phyloP scores from a whole-genome alignment of 2,888 invertebrate species.

The Standfussiana lucernea region DNA sequence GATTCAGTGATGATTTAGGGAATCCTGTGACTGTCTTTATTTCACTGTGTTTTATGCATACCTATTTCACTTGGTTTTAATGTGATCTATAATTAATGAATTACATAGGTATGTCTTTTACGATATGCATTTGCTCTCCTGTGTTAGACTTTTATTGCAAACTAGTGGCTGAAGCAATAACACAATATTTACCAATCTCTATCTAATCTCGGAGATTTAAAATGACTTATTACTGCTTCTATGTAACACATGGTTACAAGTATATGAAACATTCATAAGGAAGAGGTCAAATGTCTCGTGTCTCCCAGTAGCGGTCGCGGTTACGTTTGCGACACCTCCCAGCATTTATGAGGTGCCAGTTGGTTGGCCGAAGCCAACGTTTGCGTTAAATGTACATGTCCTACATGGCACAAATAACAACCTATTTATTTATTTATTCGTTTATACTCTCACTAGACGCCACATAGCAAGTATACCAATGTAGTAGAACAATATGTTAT shows the following conservation, averaged over 20 bases:
- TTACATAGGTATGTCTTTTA: not conserved
- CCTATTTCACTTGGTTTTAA: not conserved
- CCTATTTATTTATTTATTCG: not conserved
- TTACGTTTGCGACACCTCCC: conserved; percentile 25
- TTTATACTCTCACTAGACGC: not conserved
- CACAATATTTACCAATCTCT: conserved; percentile 6
- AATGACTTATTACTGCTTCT: conserved; percentile 9
- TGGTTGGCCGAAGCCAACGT: conserved; percentile 4
- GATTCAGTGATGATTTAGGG: conserved; percentile 8
- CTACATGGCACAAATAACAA: not conserved
- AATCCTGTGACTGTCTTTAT: not conserved
- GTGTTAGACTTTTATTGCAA: not conserved
- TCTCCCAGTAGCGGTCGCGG: conserved; percentile 27
- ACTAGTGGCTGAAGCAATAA: not conserved
- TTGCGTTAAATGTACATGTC: not conserved
- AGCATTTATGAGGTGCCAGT: not conserved
- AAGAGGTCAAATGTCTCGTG: conserved; percentile 54
- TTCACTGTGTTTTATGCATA: not conserved
- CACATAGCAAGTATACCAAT: not conserved
- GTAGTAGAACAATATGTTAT: not conserved
- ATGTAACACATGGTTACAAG: conserved; percentile 27
- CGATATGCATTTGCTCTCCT: not conserved
- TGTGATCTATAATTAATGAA: not conserved
- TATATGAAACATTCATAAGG: conserved; percentile 35
- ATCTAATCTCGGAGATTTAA: not conserved